These are phyloP conservation scores for Saturnia japonica DNA, from an alignment of 2,888 invertebrate species.

Conservation along the genomic window DNA sequence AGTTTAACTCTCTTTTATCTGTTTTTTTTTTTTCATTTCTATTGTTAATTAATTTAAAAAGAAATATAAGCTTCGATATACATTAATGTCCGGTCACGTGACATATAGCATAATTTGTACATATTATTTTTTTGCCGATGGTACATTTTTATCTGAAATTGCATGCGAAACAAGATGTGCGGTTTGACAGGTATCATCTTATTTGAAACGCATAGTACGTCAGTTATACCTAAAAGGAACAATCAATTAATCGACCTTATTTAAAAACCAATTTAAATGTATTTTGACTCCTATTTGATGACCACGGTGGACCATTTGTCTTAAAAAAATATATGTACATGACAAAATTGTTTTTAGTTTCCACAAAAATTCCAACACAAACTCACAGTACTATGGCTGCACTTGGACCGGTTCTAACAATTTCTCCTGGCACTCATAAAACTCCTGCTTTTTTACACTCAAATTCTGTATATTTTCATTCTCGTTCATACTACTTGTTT, in stretches of 20 bases:
- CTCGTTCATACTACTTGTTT: constrained; percentile 32
- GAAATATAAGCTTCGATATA: no score
- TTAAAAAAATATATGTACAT: constrained; percentile 3
- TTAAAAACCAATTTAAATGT: not conserved
- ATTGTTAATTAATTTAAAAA: no score
- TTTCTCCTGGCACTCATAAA: constrained; percentile 28
- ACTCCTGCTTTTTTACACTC: constrained; percentile 54
- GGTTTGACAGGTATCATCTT: no score
- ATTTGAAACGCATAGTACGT: not conserved
- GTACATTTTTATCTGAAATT: no score
- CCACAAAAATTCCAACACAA: not conserved
- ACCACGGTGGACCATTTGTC: not conserved
- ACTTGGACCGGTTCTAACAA: constrained; percentile 17
- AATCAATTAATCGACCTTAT: not conserved
- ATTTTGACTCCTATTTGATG: not conserved
- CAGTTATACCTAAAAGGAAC: not conserved
- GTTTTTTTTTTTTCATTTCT: no score
- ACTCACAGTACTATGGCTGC: constrained; percentile 17
- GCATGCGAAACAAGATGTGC: no score
- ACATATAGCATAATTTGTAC: no score
- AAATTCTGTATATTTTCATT: constrained; percentile 56
- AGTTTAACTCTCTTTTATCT: no score
- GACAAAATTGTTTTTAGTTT: not conserved
- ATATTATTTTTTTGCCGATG: no score
- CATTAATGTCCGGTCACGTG: no score